phyloP scores from a whole-genome alignment of 2,888 invertebrate species.

The Drosophila nr. medialis region DNA sequence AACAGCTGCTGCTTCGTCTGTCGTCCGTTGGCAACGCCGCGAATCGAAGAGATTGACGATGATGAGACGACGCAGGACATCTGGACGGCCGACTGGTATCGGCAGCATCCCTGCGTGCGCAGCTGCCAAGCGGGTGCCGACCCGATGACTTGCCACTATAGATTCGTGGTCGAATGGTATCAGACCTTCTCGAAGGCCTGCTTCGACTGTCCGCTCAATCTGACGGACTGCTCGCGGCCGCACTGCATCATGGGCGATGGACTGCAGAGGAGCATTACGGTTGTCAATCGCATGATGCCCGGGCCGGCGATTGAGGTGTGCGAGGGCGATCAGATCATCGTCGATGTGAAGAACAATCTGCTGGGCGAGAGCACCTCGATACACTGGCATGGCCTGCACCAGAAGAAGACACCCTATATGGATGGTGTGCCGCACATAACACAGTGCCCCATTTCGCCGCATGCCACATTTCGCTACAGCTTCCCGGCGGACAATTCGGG shows the following conservation, averaged over 20 bases:
- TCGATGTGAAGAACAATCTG: conserved; percentile 92
- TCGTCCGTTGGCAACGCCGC: conserved; percentile 39
- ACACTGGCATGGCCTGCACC: conserved; percentile 97
- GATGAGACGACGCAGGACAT: conserved; percentile 58
- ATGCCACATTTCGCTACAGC: conserved; percentile 90
- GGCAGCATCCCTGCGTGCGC: conserved; percentile 87
- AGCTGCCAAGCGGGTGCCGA: conserved; percentile 86
- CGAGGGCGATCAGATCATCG: conserved; percentile 92
- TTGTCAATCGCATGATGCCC: conserved; percentile 94
- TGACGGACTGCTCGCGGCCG: conserved; percentile 90
- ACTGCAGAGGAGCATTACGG: conserved; percentile 89
- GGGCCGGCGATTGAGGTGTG: conserved; percentile 95
- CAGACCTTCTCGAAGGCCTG: conserved; percentile 95
- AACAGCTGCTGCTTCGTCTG: conserved; percentile 83
- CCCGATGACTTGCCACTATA: conserved; percentile 88
- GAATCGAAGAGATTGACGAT: conserved; percentile 42
- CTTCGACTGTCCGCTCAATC: conserved; percentile 91
- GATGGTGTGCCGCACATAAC: conserved; percentile 95
- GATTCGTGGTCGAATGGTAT: conserved; percentile 90
- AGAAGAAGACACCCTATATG: conserved; percentile 92
- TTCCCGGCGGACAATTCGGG: conserved; percentile 91
- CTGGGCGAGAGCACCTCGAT: conserved; percentile 93
- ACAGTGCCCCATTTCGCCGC: conserved; percentile 93
- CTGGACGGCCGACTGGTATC: conserved; percentile 80
- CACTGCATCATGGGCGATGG: conserved; percentile 96